Evolutionary conservation across 2,797 vertebrate species (phyloP).

Genomic region (Threskiornis aethiopicus): DNA sequence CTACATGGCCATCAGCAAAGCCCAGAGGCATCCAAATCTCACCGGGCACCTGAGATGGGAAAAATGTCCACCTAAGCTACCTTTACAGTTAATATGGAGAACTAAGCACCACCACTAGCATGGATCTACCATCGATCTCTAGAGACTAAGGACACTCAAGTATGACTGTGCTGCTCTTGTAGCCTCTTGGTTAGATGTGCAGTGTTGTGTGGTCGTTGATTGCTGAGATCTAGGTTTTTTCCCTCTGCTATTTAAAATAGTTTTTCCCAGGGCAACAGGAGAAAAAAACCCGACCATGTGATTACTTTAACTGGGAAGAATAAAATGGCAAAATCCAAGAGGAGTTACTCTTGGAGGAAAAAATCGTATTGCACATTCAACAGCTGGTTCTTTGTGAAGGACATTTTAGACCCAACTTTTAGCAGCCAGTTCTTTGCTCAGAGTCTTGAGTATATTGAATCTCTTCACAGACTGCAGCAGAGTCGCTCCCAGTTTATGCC

Average conservation of each 20-base stretch:
- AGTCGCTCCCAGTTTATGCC: neutral
- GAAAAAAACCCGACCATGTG: neutral
- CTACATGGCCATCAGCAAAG: neutral
- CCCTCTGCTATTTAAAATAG: neutral
- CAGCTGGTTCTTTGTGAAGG: neutral
- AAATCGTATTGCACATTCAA: neutral
- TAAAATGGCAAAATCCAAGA: neutral
- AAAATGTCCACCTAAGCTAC: neutral
- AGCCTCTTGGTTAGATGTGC: neutral
- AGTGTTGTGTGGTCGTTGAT: neutral
- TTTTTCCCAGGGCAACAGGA: neutral
- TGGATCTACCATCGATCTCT: neutral
- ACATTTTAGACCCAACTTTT: neutral
- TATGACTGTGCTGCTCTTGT: neutral
- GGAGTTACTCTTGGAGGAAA: neutral
- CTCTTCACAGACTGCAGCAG: neutral
- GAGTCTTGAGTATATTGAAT: neutral
- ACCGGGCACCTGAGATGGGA: neutral
- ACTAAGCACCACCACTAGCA: neutral
- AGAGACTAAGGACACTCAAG: neutral
- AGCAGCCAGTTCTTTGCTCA: neutral
- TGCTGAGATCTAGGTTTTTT: neutral
- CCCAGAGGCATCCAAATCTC: neutral
- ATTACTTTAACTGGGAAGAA: neutral
- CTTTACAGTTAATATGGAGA: neutral